Percentiles rank a stretch among this genome's conserved stretches.
Conservation (phyloP, 2,113 vertebrate species). For the Scortum barcoo region DNA sequence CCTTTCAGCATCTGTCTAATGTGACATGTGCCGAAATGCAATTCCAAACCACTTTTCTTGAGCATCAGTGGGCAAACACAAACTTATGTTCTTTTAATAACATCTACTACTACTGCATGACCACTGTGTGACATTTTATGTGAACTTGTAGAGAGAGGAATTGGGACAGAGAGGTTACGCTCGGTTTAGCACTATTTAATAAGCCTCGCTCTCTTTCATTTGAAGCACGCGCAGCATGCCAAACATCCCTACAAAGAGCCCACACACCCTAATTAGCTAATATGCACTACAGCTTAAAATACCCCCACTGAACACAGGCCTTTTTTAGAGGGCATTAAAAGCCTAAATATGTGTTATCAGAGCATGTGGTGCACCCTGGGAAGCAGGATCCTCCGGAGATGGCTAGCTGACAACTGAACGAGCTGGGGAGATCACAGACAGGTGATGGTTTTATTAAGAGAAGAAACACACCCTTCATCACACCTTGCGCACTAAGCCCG, state of each 20-base stretch:
- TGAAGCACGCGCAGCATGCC: slow-evolving; percentile 71
- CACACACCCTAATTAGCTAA: slow-evolving; percentile 78
- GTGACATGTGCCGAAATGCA: slow-evolving; percentile 2
- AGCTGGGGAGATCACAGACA: slow-evolving; percentile 68
- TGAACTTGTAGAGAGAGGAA: slow-evolving; percentile 64
- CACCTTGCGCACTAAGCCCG: slow-evolving; percentile 53
- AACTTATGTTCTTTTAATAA: slow-evolving; percentile 6
- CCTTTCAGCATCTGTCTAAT: slow-evolving; percentile 1
- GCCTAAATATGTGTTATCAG: slow-evolving; percentile 77
- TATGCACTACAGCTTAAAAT: slow-evolving; percentile 74
- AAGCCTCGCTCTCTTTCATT: slow-evolving; percentile 74
- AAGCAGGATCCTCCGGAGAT: slow-evolving; percentile 74
- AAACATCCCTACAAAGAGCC: slow-evolving; percentile 73
- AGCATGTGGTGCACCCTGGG: slow-evolving; percentile 71
- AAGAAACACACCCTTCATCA: slow-evolving; percentile 71
- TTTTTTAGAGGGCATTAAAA: slow-evolving; percentile 69
- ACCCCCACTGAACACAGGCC: slow-evolving; percentile 63
- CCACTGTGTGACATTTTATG: slow-evolving; percentile 55
- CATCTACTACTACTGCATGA: slow-evolving; percentile 3
- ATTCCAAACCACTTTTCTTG: not conserved
- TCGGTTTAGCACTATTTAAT: slow-evolving; percentile 73
- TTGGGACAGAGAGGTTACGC: slow-evolving; percentile 73
- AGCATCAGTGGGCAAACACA: slow-evolving; percentile 19
- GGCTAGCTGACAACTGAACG: slow-evolving; percentile 61
- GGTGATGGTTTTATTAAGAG: slow-evolving; percentile 61